These are phyloP conservation scores for Pteropus alecto DNA, from an alignment of 2,113 vertebrate genomes.

Conservation along the genomic window DNA sequence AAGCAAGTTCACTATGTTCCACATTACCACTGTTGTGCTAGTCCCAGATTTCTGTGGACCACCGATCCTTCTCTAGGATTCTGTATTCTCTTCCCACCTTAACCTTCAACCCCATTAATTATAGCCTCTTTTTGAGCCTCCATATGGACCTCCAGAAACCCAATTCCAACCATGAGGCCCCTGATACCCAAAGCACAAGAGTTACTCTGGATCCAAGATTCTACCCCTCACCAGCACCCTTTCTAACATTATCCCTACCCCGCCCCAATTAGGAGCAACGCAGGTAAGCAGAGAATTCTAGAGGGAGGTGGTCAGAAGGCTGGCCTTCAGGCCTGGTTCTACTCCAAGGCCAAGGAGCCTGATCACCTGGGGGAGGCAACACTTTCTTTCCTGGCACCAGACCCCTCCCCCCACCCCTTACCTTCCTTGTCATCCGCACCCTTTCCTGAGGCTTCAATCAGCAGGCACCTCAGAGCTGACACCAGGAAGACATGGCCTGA, in stretches of 20 bases:
- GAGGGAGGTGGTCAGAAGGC: neutral
- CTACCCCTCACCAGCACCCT: neutral
- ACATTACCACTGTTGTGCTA: neutral
- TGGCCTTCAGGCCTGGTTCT: neutral
- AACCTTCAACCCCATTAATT: neutral
- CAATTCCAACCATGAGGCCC: neutral
- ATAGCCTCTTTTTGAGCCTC: neutral
- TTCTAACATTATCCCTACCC: neutral
- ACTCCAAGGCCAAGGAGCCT: constrained; percentile 7
- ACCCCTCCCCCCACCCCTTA: neutral
- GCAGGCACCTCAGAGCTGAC: neutral
- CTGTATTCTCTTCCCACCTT: neutral
- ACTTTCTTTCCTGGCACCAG: neutral
- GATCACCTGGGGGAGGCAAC: neutral
- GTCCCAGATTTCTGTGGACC: neutral
- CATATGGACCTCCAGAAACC: neutral
- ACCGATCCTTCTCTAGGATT: neutral
- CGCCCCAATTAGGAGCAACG: neutral
- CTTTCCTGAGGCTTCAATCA: neutral
- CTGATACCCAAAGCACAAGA: neutral
- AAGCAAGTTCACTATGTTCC: neutral
- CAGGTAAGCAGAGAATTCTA: neutral
- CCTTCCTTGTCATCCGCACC: neutral
- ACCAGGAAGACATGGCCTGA: constrained; percentile 37
- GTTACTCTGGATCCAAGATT: neutral